Evolutionary conservation across 2,797 vertebrate species (phyloP).

Genomic region (Tympanoctomys barrerae): DNA sequence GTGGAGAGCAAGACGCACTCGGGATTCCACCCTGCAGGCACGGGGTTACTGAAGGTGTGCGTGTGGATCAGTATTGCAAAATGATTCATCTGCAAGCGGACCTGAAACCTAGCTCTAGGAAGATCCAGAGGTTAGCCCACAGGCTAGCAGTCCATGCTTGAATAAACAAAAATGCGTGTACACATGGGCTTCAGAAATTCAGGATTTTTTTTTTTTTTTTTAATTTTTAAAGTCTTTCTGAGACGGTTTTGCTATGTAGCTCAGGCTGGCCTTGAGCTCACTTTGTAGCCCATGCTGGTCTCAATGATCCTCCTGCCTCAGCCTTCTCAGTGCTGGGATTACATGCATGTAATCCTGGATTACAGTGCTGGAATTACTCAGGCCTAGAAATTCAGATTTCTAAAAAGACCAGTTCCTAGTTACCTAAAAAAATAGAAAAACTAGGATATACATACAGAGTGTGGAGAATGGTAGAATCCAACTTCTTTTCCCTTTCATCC

Average conservation of each 20-base stretch:
- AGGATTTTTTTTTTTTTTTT: no score
- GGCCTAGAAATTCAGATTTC: conserved; percentile 12
- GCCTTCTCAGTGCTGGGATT: no score
- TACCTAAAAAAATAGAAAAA: conserved; percentile 14
- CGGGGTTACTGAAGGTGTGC: neutral
- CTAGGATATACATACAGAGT: neutral
- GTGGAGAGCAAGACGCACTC: neutral
- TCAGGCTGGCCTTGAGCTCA: no score
- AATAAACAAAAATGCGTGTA: neutral
- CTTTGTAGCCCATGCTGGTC: no score
- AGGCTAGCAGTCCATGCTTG: neutral
- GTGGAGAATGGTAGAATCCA: neutral
- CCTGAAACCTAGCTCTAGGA: conserved; percentile 10
- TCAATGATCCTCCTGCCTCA: no score
- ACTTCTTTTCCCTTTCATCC: conserved; percentile 28
- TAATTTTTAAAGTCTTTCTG: no score
- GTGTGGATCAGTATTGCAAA: conserved; percentile 16
- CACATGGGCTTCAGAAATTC: neutral
- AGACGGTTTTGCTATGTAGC: no score
- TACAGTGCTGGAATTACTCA: no score
- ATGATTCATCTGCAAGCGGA: neutral
- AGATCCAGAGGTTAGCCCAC: neutral
- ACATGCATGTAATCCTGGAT: no score
- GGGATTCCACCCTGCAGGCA: neutral
- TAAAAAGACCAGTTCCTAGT: neutral